Base-by-base conservation (phyloP, 2,888 invertebrate genomes). In the Oligia strigilis region DNA sequence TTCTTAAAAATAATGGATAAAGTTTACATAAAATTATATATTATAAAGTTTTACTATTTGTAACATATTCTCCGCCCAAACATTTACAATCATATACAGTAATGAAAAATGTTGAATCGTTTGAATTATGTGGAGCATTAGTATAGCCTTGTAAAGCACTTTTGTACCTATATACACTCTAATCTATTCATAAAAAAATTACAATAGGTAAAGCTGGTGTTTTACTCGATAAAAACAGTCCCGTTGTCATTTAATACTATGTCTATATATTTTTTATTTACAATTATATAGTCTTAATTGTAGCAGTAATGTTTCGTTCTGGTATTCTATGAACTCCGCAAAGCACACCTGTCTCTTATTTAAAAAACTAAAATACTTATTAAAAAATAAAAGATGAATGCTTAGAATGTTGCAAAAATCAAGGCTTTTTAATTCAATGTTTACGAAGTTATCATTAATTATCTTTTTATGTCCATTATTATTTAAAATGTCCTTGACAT, bases 221-320 rank as follows among this genome's bases (percentile, higher is more conserved):
- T 36, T 67, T 83, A 43, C 36, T 67, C 4, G 9, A 60, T 52
- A 29, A 69, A 77, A 66, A 60, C 40, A 71, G 52, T 71, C 43
- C 70, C 29, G 13, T 84, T 78, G 70, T 84, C 69, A 78, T 67
- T 71, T 65, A 58, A 29, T 14, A 6, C 9, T 66, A 17, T 29
- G 2, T 43, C 14, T 76, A 43, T 23, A 62, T 8, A 36, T n/a
- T 46, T 67, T 60, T 43, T 83, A 43, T 83, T 49, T 64, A 69
- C 46, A 83, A 46, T 69, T 36, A 52, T 43, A 40, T 17, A 19
- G 17, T 73, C n/a, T 36, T 64, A 58, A 43, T 70, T 72, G 3
- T 46, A 55, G 46, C 13, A 76, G 23, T 46, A 58, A 36, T 13
- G 14, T 52, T 52, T 36, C 11, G 4, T 60, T 82, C 4, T 29